Conservation (phyloP, 2,113 vertebrate genomes). For the Lagopus leucura region DNA sequence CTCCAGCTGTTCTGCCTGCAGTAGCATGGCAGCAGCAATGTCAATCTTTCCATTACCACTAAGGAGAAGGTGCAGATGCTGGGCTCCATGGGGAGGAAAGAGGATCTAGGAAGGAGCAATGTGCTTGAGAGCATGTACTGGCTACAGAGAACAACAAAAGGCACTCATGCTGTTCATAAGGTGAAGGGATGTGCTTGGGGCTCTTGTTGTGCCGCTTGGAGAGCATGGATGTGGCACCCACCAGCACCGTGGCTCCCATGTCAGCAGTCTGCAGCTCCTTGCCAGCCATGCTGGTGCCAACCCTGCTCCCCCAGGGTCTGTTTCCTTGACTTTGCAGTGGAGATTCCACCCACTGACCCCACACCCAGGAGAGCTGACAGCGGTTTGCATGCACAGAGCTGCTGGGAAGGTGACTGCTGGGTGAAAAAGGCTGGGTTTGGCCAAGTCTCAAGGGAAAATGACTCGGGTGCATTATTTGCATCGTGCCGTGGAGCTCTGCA, state of each 20-base stretch:
- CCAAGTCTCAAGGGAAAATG: neutral
- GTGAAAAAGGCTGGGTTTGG: neutral
- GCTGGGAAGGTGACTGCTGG: neutral
- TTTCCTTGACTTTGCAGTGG: neutral
- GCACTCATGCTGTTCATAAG: rapidly evolving
- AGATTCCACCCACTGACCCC: neutral
- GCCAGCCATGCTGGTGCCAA: neutral
- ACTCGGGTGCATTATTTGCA: neutral
- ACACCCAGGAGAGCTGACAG: neutral
- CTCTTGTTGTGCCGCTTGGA: neutral
- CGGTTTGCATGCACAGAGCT: neutral
- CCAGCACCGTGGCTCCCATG: neutral
- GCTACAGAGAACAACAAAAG: neutral
- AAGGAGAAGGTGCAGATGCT: rapidly evolving
- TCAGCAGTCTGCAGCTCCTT: neutral
- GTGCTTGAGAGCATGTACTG: neutral
- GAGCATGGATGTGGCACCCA: neutral
- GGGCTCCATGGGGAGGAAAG: rapidly evolving
- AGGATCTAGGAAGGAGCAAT: neutral
- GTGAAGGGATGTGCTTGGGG: rapidly evolving
- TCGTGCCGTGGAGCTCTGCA: rapidly evolving
- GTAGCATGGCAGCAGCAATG: too few species aligned
- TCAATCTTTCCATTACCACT: too few species aligned
- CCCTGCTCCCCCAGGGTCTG: rapidly evolving
- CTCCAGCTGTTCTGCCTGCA: too few species aligned